phyloP scores from a whole-genome alignment of 2,797 vertebrate species.

The Pyrocephalus nanus region DNA sequence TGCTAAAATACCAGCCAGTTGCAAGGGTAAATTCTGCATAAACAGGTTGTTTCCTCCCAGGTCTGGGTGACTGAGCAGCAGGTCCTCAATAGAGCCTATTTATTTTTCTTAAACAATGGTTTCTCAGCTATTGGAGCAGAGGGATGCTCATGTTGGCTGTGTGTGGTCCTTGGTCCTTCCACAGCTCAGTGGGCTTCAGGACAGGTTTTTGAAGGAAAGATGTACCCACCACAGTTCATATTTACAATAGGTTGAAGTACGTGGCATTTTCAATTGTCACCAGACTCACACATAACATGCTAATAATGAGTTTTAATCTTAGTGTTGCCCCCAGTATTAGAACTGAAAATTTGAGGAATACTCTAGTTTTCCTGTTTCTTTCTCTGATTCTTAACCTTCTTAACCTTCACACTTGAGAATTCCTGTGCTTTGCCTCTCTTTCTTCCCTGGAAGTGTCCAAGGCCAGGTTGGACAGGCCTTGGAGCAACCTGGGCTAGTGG shows the following conservation, averaged over 20 bases:
- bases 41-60: background rate
- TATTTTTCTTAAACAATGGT: background rate
- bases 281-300: background rate
- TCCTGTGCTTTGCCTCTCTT: background rate
- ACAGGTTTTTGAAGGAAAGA: background rate
- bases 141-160: rapidly evolving
- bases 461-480: background rate
- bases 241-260: background rate
- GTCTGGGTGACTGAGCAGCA: background rate
- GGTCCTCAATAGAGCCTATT: background rate
- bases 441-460: background rate
- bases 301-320: background rate
- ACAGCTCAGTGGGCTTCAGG: background rate
- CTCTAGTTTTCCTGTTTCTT: background rate
- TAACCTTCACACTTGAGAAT: background rate
- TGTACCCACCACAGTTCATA: background rate
- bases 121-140: background rate
- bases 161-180: background rate
- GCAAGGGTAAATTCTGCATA: background rate
- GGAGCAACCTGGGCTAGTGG: background rate
- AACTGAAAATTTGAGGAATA: background rate
- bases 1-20: background rate
- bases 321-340: no score
- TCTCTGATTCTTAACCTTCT: background rate
- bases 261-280: background rate